phyloP scores from a whole-genome alignment of 2,797 vertebrate genomes.

The Artibeus jamaicensis region DNA sequence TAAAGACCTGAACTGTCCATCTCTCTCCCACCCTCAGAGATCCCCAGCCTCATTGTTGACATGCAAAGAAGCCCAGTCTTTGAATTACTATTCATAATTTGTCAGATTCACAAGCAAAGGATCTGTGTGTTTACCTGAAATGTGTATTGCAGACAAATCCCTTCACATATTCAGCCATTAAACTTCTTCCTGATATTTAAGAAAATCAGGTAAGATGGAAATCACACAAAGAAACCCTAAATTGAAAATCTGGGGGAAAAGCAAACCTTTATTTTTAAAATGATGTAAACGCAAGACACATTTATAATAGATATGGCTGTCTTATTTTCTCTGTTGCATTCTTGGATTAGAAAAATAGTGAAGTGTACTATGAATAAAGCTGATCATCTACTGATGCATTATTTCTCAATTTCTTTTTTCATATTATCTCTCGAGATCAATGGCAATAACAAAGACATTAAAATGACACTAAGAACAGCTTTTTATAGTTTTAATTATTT shows the following conservation, averaged over 20 bases:
- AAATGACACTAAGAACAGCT: constrained; percentile 71
- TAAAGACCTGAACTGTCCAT: neutral
- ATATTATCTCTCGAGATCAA: constrained; percentile 68
- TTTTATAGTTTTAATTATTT: constrained; percentile 80
- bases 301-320: neutral
- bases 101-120: neutral
- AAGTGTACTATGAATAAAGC: constrained; percentile 56
- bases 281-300: neutral
- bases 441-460: constrained; percentile 72
- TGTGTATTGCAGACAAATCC: neutral
- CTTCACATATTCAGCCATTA: neutral
- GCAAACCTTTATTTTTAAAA: constrained; percentile 12
- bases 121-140: neutral
- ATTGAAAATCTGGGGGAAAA: neutral
- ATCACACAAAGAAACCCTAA: neutral
- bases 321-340: constrained; percentile 21
- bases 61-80: neutral
- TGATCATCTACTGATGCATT: constrained; percentile 61
- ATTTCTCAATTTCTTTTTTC: constrained; percentile 69
- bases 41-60: neutral
- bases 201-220: neutral
- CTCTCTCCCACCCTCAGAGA: neutral
- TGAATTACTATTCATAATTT: neutral
- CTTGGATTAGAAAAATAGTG: constrained; percentile 21
- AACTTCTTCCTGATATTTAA: neutral